Percentiles rank a stretch among this genome's conserved stretches.
phyloP scores from a whole-genome alignment of 2,888 invertebrate species.

The Brachyopa scutellaris region DNA sequence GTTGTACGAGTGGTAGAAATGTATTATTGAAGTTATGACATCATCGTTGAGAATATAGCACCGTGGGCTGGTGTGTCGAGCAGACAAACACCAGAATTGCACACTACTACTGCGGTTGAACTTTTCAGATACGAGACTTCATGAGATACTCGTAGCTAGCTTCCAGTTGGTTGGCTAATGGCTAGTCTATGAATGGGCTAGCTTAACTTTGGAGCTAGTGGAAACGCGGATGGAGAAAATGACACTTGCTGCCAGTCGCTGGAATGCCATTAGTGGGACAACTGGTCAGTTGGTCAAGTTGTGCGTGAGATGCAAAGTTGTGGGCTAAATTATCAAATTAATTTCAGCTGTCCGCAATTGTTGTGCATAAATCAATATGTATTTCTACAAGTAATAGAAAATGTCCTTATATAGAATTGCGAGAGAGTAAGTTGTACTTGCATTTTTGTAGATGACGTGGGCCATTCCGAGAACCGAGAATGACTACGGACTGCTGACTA shows the following conservation, averaged over 20 bases:
- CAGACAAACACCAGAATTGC: conserved; percentile 12
- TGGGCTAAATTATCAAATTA: conserved; percentile 44
- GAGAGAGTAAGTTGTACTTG: conserved; percentile 12
- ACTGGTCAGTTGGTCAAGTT: conserved; percentile 21
- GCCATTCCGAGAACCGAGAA: background rate
- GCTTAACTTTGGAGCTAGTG: too few species aligned
- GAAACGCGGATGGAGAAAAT: conserved; percentile 4
- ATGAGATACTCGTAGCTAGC: background rate
- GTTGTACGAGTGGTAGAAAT: conserved; percentile 3
- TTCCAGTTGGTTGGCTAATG: too few species aligned
- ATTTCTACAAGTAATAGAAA: conserved; percentile 24
- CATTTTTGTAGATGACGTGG: conserved; percentile 42
- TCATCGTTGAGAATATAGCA: conserved; percentile 60
- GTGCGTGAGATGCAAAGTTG: conserved; percentile 20
- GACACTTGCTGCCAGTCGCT: conserved; percentile 1
- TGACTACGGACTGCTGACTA: too few species aligned
- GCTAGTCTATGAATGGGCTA: too few species aligned
- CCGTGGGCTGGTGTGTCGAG: conserved; percentile 38
- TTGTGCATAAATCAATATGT: conserved; percentile 40
- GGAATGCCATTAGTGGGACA: conserved; percentile 36
- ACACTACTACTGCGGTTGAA: conserved; percentile 13
- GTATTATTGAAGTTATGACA: conserved; percentile 57
- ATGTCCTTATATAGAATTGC: conserved; percentile 36
- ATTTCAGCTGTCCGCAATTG: conserved; percentile 47
- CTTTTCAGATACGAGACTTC: conserved; percentile 27